Percentiles rank a stretch among this genome's conserved stretches.
These are phyloP conservation scores for Grallaria varia DNA, from an alignment of 2,113 vertebrate genomes.

Conservation along the genomic window DNA sequence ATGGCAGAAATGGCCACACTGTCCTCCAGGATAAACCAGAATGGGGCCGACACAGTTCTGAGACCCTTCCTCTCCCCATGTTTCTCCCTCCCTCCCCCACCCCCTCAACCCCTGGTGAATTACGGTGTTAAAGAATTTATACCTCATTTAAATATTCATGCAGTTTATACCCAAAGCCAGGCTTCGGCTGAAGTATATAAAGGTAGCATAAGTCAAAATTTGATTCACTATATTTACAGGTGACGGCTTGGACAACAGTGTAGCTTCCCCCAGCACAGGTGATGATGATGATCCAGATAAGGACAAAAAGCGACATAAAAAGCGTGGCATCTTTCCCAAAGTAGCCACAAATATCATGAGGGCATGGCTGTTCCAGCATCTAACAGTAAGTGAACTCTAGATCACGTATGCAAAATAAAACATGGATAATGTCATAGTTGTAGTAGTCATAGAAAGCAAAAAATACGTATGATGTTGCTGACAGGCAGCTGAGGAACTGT, in stretches of 20 bases:
- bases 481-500: constrained; percentile 37
- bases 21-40: constrained; percentile 41
- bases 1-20: background rate
- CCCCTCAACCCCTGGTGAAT: constrained; percentile 48
- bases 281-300: constrained; percentile 99
- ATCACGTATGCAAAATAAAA: constrained; percentile 78
- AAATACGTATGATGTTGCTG: constrained; percentile 22
- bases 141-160: constrained; percentile 75
- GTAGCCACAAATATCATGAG: constrained; percentile 99
- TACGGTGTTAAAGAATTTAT: constrained; percentile 67
- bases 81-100: constrained; percentile 13
- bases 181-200: constrained; percentile 77
- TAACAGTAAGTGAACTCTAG: constrained; percentile 92
- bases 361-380: constrained; percentile 99
- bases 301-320: constrained; percentile 99
- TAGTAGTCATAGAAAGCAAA: constrained; percentile 55
- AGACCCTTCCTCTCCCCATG: background rate
- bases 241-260: constrained; percentile 99
- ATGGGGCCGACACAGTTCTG: constrained; percentile 44
- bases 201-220: constrained; percentile 85
- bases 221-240: constrained; percentile 91
- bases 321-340: constrained; percentile 99
- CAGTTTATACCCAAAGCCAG: constrained; percentile 78
- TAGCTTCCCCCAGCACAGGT: constrained; percentile 98
- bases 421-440: constrained; percentile 74